Conservation (phyloP, 2,113 vertebrate genomes). For the Tiliqua scincoides region DNA sequence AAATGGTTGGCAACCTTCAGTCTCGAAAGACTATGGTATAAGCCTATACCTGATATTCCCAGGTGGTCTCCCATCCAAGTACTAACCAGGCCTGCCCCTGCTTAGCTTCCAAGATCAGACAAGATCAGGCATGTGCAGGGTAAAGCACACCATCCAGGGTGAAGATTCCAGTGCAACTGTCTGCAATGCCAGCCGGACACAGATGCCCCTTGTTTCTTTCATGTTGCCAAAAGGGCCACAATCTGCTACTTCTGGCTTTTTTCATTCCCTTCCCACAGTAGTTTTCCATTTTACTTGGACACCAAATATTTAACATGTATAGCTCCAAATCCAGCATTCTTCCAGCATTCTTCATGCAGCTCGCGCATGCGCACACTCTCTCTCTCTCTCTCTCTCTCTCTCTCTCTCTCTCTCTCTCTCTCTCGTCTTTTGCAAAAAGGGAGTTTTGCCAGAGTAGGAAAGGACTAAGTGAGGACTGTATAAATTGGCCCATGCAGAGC, state of each 20-base stretch:
- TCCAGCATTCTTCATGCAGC: conserved; percentile 3
- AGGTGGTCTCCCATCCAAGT: no score
- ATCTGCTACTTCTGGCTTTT: conserved; percentile 16
- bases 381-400: not conserved
- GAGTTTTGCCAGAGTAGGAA: conserved; percentile 60
- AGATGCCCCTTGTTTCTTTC: not conserved
- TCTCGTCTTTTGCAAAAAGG: conserved; percentile 11
- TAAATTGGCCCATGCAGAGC: conserved; percentile 67
- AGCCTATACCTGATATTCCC: no score
- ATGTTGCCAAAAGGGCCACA: not conserved
- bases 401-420: not conserved
- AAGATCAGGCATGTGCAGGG: no score
- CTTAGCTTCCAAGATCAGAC: no score
- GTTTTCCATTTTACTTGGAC: conserved; percentile 28
- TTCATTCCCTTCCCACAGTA: conserved; percentile 7
- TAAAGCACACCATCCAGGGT: no score
- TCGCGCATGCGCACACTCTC: not conserved
- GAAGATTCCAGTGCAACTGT: no score
- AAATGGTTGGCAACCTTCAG: no score
- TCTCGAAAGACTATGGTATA: no score
- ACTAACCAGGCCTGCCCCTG: no score
- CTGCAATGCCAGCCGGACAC: not conserved
- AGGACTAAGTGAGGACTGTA: conserved; percentile 50
- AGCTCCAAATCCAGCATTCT: conserved; percentile 41
- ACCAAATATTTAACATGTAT: conserved; percentile 43